These are phyloP conservation scores for Caradrina kadenii DNA, from an alignment of 2,888 invertebrate genomes.

Conservation along the genomic window DNA sequence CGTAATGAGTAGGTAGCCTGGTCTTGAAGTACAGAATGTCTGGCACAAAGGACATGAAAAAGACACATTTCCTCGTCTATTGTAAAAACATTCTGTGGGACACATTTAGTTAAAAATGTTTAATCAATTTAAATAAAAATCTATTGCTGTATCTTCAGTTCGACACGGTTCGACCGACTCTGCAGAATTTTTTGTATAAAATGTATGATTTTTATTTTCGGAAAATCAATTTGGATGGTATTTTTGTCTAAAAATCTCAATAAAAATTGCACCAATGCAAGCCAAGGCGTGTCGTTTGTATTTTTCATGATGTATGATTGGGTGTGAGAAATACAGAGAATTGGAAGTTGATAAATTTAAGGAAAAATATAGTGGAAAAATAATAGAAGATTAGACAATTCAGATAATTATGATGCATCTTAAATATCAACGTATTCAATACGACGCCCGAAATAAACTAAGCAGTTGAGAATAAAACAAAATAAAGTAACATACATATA, in stretches of 20 bases:
- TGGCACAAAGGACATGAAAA: slow-evolving; percentile 46
- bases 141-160: too few relatives aligned
- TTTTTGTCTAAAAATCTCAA: too few relatives aligned
- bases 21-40: slow-evolving; percentile 32
- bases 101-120: background rate
- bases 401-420: slow-evolving; percentile 19
- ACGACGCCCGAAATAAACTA: slow-evolving; percentile 69
- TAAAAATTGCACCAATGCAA: too few relatives aligned
- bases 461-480: slow-evolving; percentile 58
- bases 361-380: background rate
- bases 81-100: slow-evolving; percentile 42
- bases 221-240: too few relatives aligned
- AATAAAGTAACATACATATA: slow-evolving; percentile 69
- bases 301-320: background rate
- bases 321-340: background rate
- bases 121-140: too few relatives aligned
- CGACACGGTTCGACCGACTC: too few relatives aligned
- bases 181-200: too few relatives aligned
- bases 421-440: slow-evolving; percentile 62
- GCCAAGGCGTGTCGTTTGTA: too few relatives aligned
- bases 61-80: slow-evolving; percentile 44
- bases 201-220: too few relatives aligned
- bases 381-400: slow-evolving; percentile 19
- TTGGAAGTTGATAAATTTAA: slow-evolving; percentile 2
- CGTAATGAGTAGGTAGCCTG: slow-evolving; percentile 48